phyloP scores from a whole-genome alignment of 2,113 vertebrate genomes.

The Hippoglossus stenolepis region DNA sequence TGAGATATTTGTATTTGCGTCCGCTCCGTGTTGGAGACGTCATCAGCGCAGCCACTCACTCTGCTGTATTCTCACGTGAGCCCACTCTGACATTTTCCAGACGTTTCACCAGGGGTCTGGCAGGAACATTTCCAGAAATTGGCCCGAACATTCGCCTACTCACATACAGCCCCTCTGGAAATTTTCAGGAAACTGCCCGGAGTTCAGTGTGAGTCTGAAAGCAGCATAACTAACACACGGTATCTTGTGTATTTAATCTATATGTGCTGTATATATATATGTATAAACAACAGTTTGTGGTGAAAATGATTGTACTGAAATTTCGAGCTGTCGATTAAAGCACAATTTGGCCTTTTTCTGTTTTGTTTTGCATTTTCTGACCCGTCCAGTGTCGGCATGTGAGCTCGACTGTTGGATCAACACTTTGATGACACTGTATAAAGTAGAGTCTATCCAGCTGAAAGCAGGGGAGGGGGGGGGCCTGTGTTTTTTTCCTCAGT shows the following conservation, averaged over 20 bases:
- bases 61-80: too few relatives aligned
- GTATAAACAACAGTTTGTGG: neutral
- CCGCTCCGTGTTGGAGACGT: too few relatives aligned
- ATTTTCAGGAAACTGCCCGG: too few relatives aligned
- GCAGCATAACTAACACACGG: neutral
- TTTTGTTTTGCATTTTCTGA: slow-evolving; percentile 21
- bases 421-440: slow-evolving; percentile 53
- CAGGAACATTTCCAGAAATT: too few relatives aligned
- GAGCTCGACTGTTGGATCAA: slow-evolving; percentile 26
- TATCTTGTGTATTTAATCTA: neutral
- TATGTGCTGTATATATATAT: neutral
- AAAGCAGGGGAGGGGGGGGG: slow-evolving; percentile 67
- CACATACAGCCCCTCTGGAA: too few relatives aligned
- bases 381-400: slow-evolving; percentile 33
- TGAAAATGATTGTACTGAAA: neutral
- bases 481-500: slow-evolving; percentile 67
- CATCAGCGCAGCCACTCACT: too few relatives aligned
- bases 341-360: neutral
- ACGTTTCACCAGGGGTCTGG: too few relatives aligned
- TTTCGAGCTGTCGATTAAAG: neutral
- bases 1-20: too few relatives aligned
- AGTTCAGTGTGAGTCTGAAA: too few relatives aligned
- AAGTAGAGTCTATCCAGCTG: slow-evolving; percentile 48
- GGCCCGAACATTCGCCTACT: too few relatives aligned
- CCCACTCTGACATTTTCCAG: too few relatives aligned